Base-by-base conservation (phyloP, 2,113 vertebrate genomes). In the Piaya cayana region DNA sequence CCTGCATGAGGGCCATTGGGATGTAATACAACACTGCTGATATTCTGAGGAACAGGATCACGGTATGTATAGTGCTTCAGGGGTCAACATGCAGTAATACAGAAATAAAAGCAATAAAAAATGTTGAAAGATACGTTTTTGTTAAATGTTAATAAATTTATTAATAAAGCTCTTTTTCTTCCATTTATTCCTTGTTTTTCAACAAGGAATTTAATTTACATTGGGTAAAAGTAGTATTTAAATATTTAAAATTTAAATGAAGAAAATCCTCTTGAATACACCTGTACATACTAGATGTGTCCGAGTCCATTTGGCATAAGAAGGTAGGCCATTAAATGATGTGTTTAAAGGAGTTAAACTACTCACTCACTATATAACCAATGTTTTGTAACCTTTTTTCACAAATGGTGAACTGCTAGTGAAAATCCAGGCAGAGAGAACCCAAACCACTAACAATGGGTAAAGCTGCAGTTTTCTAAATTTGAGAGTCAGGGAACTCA, bases 221-320 rank as follows among this genome's bases (percentile, higher is more conserved):
- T 32, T 45, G 88, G 26, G 53, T 79, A 77, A 91, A 94, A 64
- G 62, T 72, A 59, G 42, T 85, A 78, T 96, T 97, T 93, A 98
- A 98, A 95, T 96, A 96, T 95, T 97, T 90, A 97, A 98, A 96
- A 97, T 97, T 93, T 87, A 97, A 97, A 97, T 96, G 16, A 94
- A 95, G 55, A 86, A 86, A 96, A 95, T 96, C 30, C n/a, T 95
- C 75, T 86, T 94, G 69, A 78, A 93, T 95, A 63, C 26, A 96
- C 83, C 92, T 97, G 45, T 78, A 71, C 15, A 25, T 96, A 90
- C 82, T 91, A 91, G 91, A 97, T 96, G 86, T 96, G 92, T 96
- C 95, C 94, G 90, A 97, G 94, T 96, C 91, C 83, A 91, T 92
- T 97, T 97, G 52, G 58, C 91, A 69, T 78, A 89, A 88, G 75